phyloP scores from a whole-genome alignment of 2,113 vertebrate genomes.

The Pimephales promelas region DNA sequence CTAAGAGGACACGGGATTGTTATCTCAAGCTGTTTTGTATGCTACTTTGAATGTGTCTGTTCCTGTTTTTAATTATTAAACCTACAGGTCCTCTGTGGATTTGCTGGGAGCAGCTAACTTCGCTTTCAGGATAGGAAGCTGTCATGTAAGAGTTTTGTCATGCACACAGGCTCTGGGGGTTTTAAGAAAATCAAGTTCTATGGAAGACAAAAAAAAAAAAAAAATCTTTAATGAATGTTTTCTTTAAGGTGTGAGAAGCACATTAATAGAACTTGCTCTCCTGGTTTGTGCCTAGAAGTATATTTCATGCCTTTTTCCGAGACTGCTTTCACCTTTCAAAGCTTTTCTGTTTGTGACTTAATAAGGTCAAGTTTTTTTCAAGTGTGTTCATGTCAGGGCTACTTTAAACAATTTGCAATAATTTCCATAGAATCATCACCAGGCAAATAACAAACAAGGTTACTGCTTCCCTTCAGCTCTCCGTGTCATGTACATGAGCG shows the following conservation, averaged over 20 bases:
- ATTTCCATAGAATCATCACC: slow-evolving; percentile 79
- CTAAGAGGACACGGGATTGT: slow-evolving; percentile 60
- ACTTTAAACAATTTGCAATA: slow-evolving; percentile 80
- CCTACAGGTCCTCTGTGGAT: slow-evolving; percentile 37
- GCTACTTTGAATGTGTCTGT: slow-evolving; percentile 62
- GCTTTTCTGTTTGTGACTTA: slow-evolving; percentile 64
- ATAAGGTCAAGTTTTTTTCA: slow-evolving; percentile 72
- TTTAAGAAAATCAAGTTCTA: slow-evolving; percentile 29
- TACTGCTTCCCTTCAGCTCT: slow-evolving; percentile 61
- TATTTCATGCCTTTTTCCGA: slow-evolving; percentile 42
- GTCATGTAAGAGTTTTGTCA: slow-evolving; percentile 38
- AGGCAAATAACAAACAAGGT: slow-evolving; percentile 79
- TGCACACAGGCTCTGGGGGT: slow-evolving; percentile 47
- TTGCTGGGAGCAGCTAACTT: slow-evolving; percentile 27
- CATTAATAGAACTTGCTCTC: slow-evolving; percentile 45
- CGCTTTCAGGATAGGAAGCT: slow-evolving; percentile 19
- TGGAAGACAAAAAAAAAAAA: neutral
- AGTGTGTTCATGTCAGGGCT: slow-evolving; percentile 69
- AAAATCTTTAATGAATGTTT: slow-evolving; percentile 41
- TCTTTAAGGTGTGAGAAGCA: slow-evolving; percentile 42
- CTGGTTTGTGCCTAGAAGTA: slow-evolving; percentile 23
- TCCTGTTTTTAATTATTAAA: slow-evolving; percentile 64
- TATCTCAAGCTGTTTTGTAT: slow-evolving; percentile 65
- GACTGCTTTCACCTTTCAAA: slow-evolving; percentile 57
- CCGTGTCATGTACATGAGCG: slow-evolving; percentile 51